phyloP scores from a whole-genome alignment of 92 coral and sea anemone species.

The Paragorgia papillata region DNA sequence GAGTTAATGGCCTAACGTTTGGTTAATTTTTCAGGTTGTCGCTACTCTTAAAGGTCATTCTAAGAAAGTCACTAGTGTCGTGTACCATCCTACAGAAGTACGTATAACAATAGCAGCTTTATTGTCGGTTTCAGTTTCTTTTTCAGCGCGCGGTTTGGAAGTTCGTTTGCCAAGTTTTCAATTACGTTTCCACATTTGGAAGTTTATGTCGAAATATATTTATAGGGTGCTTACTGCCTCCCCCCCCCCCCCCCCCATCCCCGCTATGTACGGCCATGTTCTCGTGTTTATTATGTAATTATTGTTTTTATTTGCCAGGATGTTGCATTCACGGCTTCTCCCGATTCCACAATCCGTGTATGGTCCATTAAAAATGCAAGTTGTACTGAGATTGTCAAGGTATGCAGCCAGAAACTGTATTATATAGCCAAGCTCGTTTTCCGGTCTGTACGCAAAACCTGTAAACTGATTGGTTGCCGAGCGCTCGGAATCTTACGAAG shows the following conservation, averaged over 20 bases:
- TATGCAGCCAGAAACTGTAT: background rate
- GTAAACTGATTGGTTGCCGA: no score
- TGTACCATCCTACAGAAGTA: constrained; percentile 97
- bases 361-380: constrained; percentile 81
- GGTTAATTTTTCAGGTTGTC: constrained; percentile 80
- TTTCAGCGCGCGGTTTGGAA: no score
- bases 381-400: constrained; percentile 86
- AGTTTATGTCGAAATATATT: no score
- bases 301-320: constrained; percentile 59
- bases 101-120: background rate
- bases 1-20: no score
- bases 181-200: no score
- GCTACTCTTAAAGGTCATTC: constrained; percentile 98
- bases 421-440: no score
- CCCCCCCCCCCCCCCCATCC: no score
- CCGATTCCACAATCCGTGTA: constrained; percentile 93
- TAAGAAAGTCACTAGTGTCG: constrained; percentile 95
- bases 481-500: no score
- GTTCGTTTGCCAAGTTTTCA: no score
- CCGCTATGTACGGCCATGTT: background rate
- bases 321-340: constrained; percentile 88
- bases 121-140: background rate
- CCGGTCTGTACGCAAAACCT: no score
- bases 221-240: no score
- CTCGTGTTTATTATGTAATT: no score